Evolutionary conservation across 1,140 invertebrate genomes (phyloP), one percentile per base, ranked within the genome.

Genomic region (Aporrectodea caliginosa): DNA sequence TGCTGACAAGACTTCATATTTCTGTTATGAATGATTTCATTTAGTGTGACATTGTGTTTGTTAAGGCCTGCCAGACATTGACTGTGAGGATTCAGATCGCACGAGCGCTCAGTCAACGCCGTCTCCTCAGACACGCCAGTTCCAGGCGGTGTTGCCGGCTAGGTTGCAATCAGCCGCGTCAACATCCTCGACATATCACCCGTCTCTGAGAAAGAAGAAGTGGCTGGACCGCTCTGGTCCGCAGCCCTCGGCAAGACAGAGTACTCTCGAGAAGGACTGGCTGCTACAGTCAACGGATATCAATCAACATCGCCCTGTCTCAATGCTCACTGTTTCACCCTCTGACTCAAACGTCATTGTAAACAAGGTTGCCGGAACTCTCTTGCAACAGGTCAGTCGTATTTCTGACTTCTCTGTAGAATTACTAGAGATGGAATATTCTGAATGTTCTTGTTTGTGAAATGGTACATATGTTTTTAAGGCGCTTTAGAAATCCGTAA

Each of bases 171-270:
- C 35, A 84, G 86, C 79, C 84, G 27, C 27, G 31, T 69, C 35
- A 1, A 73, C 85, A 27, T 78, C 88, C 75, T 89, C 90, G 84
- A 90, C 90, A 14, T 90, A 90, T 78, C 90, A 91, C 84, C 88
- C 90, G 29, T 91, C 90, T 2, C 83, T 91, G 68, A 88, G 90
- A 79, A 83, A 90, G 77, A 90, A 90, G 83, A 90, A 90, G 78
- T 35, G 79, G 22, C 68, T 75, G 6, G 76, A 76, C 14, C 33
- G 75, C 29, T 12, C 43, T 6, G 32, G 29, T 12, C 70, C n/a
- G 12, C 32, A 32, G 32, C 79, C 33, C 0, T 29, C 71, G 69
- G 58, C 73, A 2, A 27, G 31, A 29, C 79, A 74, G 58, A 68
- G 43, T 6, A 77, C 79, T 0, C 80, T 86, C 68, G 87, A 88